A percentile compares a stretch with the other conserved stretches of the same genome.
These are phyloP conservation scores for Drosophila teissieri DNA, from an alignment of 1,140 invertebrate species.

Conservation along the genomic window DNA sequence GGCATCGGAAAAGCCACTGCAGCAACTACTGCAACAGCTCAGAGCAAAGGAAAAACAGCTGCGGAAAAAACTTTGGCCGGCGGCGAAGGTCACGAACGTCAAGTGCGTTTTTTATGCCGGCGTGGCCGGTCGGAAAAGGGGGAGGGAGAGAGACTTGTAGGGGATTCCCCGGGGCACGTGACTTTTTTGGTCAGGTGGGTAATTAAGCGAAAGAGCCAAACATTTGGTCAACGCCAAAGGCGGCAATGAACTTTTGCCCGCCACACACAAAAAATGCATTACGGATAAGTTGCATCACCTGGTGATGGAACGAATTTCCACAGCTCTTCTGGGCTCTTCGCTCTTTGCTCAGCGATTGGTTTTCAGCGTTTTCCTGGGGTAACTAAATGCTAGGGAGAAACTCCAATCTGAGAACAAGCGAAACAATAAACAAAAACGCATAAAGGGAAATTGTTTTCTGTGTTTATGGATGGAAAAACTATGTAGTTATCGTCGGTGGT, in stretches of 20 bases:
- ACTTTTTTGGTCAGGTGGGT: constrained; percentile 60
- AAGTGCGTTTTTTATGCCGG: constrained; percentile 65
- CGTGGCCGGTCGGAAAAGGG: constrained; percentile 10
- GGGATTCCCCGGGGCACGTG: constrained; percentile 30
- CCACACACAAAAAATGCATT: constrained; percentile 15
- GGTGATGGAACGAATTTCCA: not conserved
- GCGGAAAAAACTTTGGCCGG: constrained; percentile 25
- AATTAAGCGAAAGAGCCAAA: constrained; percentile 51
- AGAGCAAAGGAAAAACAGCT: constrained; percentile 12
- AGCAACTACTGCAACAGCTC: not conserved
- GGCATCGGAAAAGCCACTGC: constrained; percentile 11
- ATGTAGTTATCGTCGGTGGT: constrained; percentile 36
- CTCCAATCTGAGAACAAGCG: constrained; percentile 23
- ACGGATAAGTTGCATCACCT: constrained; percentile 37
- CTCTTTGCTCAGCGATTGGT: not conserved
- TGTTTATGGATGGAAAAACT: constrained; percentile 49
- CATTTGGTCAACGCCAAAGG: constrained; percentile 47
- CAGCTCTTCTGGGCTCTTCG: not conserved
- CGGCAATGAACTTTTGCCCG: constrained; percentile 63
- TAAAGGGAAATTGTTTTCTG: constrained; percentile 72
- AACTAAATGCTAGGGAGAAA: constrained; percentile 2
- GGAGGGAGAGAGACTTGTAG: constrained; percentile 4
- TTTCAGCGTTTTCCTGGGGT: constrained; percentile 3
- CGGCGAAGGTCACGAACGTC: constrained; percentile 65
- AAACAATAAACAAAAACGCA: constrained; percentile 46